Base-by-base conservation (phyloP, 2,888 invertebrate genomes). In the Timema cristinae region DNA sequence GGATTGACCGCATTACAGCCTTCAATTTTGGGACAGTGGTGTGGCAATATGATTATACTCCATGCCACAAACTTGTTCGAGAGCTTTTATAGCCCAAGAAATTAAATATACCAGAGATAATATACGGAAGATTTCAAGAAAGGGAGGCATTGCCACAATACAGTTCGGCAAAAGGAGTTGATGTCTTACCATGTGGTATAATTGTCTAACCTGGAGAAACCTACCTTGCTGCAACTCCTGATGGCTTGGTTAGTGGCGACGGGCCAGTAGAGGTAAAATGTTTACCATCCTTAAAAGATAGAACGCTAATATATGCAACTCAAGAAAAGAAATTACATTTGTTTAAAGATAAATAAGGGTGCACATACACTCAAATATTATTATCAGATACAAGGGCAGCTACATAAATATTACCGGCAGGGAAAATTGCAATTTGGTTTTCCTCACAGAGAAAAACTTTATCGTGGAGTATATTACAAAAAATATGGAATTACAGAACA, bases 201-300 rank as follows among this genome's bases (percentile, higher is more conserved):
- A 9, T 68, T 68, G 7, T 68, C 15, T 15, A 50, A 50, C 50
- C 68, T 13, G 52, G 47, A 6, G 68, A 54, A 51, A 7, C 51
- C 52, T 68, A n/a, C 51, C 68, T 68, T 15, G 52, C 52, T 4
- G 68, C 68, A 50, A 68, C 68, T n/a, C 52, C 51, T 8, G 50
- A 68, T 47, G 68, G 68, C 32, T 4, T 68, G 5, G 16, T 56
- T 47, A 5, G 49, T 48, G 52, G 50, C 48, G 56, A 50, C 32
- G 47, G 47, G 32, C 51, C n/a, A 52, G 52, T 68, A 50, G 63
- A 63, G 32, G 16, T 63, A 8, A 63, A 63, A 16, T 63, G 63
- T 63, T 63, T 63, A 13, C 16, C 50, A 8, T 50, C 51, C 1
- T 47, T 68, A 51, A 56, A 51, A 50, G 68, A 68, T 68, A 47